Evolutionary conservation across 2,888 invertebrate genomes (phyloP).

Genomic region (Oithona nana): DNA sequence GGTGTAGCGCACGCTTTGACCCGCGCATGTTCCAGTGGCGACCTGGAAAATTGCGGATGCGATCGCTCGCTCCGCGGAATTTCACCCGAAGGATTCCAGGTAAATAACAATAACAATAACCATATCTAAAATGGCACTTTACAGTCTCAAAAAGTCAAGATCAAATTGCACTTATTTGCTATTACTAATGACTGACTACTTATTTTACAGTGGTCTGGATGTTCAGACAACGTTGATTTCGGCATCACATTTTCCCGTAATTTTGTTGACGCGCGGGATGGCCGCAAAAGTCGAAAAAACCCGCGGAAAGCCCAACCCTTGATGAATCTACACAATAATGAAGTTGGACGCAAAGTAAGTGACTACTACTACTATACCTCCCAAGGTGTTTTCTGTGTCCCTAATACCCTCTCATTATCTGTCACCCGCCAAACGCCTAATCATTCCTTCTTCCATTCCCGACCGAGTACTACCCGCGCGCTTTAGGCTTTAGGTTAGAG

Average conservation of each 20-base stretch:
- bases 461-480: too few relatives aligned
- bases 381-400: too few relatives aligned
- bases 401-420: background rate
- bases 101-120: background rate
- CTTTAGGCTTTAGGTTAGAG: too few relatives aligned
- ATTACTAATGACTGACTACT: too few relatives aligned
- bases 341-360: slow-evolving; percentile 29
- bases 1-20: slow-evolving; percentile 31
- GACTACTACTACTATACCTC: background rate
- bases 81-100: slow-evolving; percentile 25
- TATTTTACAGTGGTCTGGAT: slow-evolving; percentile 26
- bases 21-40: slow-evolving; percentile 30
- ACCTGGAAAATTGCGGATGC: slow-evolving; percentile 31
- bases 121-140: background rate
- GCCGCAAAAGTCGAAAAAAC: slow-evolving; percentile 22
- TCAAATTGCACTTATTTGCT: too few relatives aligned
- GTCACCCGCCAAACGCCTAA: background rate
- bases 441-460: background rate
- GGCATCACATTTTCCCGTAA: slow-evolving; percentile 26
- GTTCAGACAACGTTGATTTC: slow-evolving; percentile 27
- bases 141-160: background rate
- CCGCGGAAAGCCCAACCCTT: slow-evolving; percentile 21
- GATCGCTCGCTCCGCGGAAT: slow-evolving; percentile 27
- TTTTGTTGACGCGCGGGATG: slow-evolving; percentile 26
- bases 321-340: slow-evolving; percentile 31